Base-by-base conservation (phyloP, 2,797 vertebrate genomes). In the Psittacula echo region DNA sequence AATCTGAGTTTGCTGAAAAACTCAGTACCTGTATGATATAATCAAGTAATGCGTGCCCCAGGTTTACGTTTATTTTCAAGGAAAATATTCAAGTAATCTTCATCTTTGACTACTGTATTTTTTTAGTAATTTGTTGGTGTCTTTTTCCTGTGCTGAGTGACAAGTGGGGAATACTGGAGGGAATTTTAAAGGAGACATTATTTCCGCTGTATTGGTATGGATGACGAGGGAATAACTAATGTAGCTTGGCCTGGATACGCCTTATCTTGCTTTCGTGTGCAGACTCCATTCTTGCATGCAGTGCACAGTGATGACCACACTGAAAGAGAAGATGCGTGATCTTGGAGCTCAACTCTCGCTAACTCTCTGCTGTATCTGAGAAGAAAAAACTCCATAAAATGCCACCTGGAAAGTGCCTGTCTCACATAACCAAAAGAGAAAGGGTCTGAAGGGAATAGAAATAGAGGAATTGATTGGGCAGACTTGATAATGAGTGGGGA, bases 211-310 rank as follows among this genome's bases (percentile, higher is more conserved):
- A 37, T 5, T 1, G 2, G 4, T 71, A 5, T 39, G 20, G 68
- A 9, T 80, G 60, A 45, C 7, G 34, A 90, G 30, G 34, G 21
- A 45, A 10, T 67, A 91, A 75, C 12, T 67, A 7, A 53, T 24
- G 19, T 67, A 13, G 48, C 30, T 77, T 71, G 10, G 7, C 14
- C 15, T 26, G 75, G 26, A 30, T 13, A 2, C 70, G n/a, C 42
- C 0, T 0, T 53, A 10, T 70, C 17, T 71, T 83, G 53, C 9
- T 44, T 44, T 60, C 18, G 0, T 29, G 15, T 27, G 27, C 37
- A 56, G 79, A 12, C 13, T 66, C 7, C 2, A 5, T 76, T 82
- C 30, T 70, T 73, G 47, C 10, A 15, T 30, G 3, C 30, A 29
- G 20, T 30, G 23, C 5, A 4, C 10, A 86, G 9, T 88, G 34